Base-by-base conservation (phyloP, 2,888 invertebrate genomes). In the Ophion obscuratus region DNA sequence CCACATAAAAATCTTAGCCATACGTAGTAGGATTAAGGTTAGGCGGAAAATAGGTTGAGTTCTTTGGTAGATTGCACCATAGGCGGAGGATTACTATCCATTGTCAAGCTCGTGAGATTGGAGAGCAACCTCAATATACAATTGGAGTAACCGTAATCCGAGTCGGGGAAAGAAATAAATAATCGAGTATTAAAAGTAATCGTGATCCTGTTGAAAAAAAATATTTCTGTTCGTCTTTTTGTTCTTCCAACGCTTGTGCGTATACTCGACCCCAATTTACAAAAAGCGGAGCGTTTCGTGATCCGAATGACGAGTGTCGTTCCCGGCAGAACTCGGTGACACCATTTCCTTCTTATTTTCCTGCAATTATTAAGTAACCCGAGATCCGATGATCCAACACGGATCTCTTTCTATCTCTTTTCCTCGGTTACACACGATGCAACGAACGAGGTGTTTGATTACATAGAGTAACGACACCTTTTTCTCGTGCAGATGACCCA, bases 321-420 rank as follows among this genome's bases (percentile, higher is more conserved):
- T 57, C 71, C 47, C 61, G 14, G 27, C 10, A 59, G 59, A 67
- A 61, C 31, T n/a, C 40, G 27, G 71, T 74, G 81, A 88, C 86
- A 88, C 81, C 83, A 82, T 87, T 86, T 67, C 40, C 57, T 73
- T 66, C 40, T 74, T 74, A 31, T 36, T 44, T 36, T 53, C 24
- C 44, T 53, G 31, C 71, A 66, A 71, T 82, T 82, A 77, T 88
- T 87, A 86, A 84, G 88, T 87, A 89, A 88, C 44, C 17, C 44
- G 87, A 88, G 85, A 85, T 31, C 40, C 47, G 40, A 64, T 36
- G 62, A 62, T 81, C 75, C 62, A 68, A 83, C 83, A 87, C 67
- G 59, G 59, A 80, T 88, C 27, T 67, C 11, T 14, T 1, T 61
- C 27, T 40, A 20, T 14, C 61, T n/a, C 17, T 53, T 17, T 53